phyloP scores from a whole-genome alignment of 2,113 vertebrate genomes.

The Cervus canadensis region DNA sequence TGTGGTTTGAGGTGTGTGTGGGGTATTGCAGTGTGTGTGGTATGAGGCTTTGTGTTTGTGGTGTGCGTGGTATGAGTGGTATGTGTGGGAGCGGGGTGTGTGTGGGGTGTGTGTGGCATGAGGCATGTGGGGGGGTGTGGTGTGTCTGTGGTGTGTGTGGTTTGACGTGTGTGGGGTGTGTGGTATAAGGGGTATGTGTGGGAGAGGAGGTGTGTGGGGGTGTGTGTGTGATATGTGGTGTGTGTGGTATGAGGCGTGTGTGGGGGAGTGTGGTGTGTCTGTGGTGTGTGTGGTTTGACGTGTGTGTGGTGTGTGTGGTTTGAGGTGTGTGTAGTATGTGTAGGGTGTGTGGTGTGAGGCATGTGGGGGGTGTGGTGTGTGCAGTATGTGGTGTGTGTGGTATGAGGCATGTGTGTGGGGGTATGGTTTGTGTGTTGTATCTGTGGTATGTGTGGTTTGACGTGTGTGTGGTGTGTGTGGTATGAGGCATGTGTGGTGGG shows the following conservation, averaged over 20 bases:
- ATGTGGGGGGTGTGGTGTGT: too few species aligned
- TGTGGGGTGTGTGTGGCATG: neutral
- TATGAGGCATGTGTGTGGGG: too few species aligned
- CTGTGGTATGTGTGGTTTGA: too few species aligned
- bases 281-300: neutral
- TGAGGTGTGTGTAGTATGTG: fast-evolving
- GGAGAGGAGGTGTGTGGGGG: too few species aligned
- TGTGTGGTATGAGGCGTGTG: too few species aligned
- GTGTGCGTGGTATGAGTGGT: neutral
- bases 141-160: neutral
- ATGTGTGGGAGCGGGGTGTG: neutral
- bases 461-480: too few species aligned
- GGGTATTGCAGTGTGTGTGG: neutral
- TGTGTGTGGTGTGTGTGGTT: neutral
- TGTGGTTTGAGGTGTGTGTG: neutral
- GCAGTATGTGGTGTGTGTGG: too few species aligned
- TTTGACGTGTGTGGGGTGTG: too few species aligned
- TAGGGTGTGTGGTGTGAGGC: neutral
- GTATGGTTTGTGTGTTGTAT: neutral
- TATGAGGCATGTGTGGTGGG: too few species aligned
- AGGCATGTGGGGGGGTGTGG: neutral
- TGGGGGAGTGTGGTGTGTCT: neutral
- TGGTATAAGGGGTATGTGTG: too few species aligned
- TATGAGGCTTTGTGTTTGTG: neutral
- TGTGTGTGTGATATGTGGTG: too few species aligned